A percentile compares a stretch with the other conserved stretches of the same genome.
Conservation (phyloP, 2,888 invertebrate genomes). For the Calameuta pallipes region DNA sequence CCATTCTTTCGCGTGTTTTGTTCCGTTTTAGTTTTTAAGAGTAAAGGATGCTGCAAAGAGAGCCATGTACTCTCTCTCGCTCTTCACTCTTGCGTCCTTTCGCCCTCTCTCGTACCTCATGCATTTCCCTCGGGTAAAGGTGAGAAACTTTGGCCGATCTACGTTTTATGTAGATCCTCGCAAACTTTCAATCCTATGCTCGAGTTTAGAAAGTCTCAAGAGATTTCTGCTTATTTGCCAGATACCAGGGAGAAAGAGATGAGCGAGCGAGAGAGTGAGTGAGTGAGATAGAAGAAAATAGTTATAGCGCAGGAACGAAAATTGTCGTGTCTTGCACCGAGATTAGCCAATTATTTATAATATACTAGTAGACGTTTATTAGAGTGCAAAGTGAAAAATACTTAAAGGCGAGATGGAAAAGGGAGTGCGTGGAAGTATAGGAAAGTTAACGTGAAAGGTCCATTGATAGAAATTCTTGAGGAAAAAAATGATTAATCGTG, state of each 20-base stretch:
- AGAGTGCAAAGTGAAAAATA: constrained; percentile 11
- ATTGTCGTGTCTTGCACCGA: neutral
- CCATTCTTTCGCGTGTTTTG: neutral
- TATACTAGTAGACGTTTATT: constrained; percentile 11
- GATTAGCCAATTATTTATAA: constrained; percentile 1
- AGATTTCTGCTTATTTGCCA: neutral
- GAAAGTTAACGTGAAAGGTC: neutral
- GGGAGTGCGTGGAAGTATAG: constrained; percentile 6
- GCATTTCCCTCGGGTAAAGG: constrained; percentile 18
- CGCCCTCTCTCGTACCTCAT: neutral
- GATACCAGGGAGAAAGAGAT: neutral
- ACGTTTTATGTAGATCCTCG: constrained; percentile 52
- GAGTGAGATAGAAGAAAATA: neutral
- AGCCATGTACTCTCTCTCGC: neutral
- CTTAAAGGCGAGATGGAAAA: constrained; percentile 19
- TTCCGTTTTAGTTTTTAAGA: neutral
- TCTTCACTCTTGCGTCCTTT: neutral
- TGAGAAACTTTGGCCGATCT: constrained; percentile 47
- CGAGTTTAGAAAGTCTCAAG: neutral
- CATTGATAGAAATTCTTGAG: neutral
- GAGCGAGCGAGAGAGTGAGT: neutral
- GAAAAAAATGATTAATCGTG: neutral
- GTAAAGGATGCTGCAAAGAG: neutral
- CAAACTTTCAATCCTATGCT: constrained; percentile 37
- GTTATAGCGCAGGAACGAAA: neutral